Conservation (phyloP, 2,888 invertebrate genomes). For the Phyllotreta striolata region DNA sequence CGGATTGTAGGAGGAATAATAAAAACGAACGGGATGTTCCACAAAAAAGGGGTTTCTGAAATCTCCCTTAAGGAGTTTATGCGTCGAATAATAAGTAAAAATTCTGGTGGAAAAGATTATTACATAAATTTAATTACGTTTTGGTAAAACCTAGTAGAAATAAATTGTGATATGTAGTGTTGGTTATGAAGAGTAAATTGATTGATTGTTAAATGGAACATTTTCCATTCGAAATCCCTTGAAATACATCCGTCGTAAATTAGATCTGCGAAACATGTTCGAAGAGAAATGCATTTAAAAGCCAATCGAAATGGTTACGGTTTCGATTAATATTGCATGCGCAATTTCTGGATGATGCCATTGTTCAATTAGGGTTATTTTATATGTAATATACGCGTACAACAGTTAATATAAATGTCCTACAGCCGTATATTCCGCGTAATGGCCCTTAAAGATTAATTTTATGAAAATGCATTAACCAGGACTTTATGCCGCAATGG, state of each 20-base stretch:
- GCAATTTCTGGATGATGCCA: constrained; percentile 16
- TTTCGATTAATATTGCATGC: constrained; percentile 8
- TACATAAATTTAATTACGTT: too few species aligned
- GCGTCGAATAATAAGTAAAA: too few species aligned
- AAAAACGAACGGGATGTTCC: not conserved
- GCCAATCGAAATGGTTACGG: constrained; percentile 9
- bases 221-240: too few species aligned
- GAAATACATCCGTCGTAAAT: too few species aligned
- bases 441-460: constrained; percentile 19
- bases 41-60: not conserved
- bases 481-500: not conserved
- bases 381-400: constrained; percentile 11
- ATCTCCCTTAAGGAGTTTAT: too few species aligned
- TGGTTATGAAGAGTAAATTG: too few species aligned
- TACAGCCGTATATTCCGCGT: constrained; percentile 14
- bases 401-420: constrained; percentile 21
- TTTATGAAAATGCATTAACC: constrained; percentile 23
- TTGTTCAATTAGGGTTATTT: constrained; percentile 20
- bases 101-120: too few species aligned
- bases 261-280: not conserved
- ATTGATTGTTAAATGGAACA: too few species aligned
- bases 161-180: too few species aligned
- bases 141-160: too few species aligned
- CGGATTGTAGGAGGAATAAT: not conserved
- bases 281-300: constrained; percentile 7